A percentile compares a stretch with the other conserved stretches of the same genome.
Evolutionary conservation across 2,113 vertebrate genomes (phyloP).

Genomic region (Amblyornis subalaris): DNA sequence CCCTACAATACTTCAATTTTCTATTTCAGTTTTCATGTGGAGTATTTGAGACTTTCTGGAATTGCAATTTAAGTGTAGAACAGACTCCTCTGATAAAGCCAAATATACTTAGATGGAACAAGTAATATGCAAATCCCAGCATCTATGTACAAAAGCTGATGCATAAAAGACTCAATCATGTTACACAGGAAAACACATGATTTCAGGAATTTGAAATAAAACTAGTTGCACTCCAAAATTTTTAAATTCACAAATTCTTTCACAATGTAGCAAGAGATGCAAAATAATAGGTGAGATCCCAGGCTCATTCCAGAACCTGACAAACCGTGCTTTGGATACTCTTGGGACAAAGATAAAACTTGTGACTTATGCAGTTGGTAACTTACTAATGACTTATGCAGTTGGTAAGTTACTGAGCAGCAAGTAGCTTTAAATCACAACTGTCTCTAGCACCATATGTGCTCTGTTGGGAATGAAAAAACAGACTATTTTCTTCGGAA

Average conservation of each 20-base stretch:
- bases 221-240: not conserved
- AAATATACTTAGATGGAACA: not conserved
- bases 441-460: not conserved
- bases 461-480: not conserved
- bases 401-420: not conserved
- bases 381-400: not conserved
- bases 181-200: not conserved
- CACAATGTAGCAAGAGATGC: not conserved
- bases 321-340: not conserved
- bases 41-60: not conserved
- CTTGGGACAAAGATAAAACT: not conserved
- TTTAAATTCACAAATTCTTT: not conserved
- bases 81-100: not conserved
- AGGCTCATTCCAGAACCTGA: not conserved
- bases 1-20: not conserved
- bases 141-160: not conserved
- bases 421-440: not conserved
- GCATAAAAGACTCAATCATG: not conserved
- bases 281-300: not conserved
- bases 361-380: not conserved
- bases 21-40: not conserved
- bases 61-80: not conserved
- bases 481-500: not conserved
- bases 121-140: not conserved
- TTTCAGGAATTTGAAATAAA: not conserved